Evolutionary conservation across 2,888 invertebrate species (phyloP).

Genomic region (Drosophila nr. medialis): DNA sequence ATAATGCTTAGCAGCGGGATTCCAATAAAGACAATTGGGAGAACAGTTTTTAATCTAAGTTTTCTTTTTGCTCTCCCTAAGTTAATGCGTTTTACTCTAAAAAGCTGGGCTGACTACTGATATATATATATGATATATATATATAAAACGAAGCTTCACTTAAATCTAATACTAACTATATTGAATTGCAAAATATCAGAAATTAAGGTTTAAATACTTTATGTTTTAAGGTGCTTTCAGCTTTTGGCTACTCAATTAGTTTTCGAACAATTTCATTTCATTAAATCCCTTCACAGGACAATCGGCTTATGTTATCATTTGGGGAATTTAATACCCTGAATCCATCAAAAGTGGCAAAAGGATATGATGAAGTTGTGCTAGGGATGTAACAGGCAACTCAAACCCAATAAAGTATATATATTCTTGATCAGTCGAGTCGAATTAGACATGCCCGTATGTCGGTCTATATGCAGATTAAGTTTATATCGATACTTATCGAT

Average conservation of each 20-base stretch:
- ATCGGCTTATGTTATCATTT: constrained; percentile 45
- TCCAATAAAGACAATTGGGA: background rate
- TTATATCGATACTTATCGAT: no score
- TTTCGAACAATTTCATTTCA: constrained; percentile 18
- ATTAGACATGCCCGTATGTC: background rate
- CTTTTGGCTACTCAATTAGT: constrained; percentile 4
- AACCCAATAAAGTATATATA: background rate
- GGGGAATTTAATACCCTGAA: background rate
- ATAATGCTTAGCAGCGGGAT: constrained; percentile 8
- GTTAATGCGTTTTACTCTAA: constrained; percentile 39
- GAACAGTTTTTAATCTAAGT: background rate
- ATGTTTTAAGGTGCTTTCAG: background rate
- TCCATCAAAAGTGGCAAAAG: background rate
- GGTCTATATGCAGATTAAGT: background rate
- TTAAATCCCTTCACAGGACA: constrained; percentile 17
- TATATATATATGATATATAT: no score
- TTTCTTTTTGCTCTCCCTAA: background rate
- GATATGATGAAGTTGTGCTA: background rate
- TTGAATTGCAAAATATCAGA: background rate
- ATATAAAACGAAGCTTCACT: background rate
- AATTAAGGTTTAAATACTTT: constrained; percentile 1
- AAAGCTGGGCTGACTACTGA: background rate
- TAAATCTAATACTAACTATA: background rate
- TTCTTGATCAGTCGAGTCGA: background rate
- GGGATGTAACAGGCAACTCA: background rate